These are phyloP conservation scores for Otolemur garnettii DNA, from an alignment of 2,113 vertebrate species.

Conservation along the genomic window DNA sequence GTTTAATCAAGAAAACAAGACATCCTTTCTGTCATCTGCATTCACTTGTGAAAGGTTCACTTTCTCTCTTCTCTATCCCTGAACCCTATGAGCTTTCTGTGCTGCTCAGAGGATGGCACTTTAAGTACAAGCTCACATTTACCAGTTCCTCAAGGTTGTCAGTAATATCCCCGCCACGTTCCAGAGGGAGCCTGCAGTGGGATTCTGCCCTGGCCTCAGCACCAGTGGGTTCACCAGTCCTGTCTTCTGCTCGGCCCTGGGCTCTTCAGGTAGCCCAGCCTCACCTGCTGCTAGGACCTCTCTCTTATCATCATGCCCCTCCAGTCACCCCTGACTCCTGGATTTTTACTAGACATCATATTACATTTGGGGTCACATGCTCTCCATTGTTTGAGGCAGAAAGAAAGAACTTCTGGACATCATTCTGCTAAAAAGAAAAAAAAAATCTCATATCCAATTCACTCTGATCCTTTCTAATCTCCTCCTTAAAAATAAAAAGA, in stretches of 20 bases:
- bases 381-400: neutral
- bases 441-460: neutral
- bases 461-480: neutral
- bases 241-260: neutral
- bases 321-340: neutral
- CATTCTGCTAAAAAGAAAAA: conserved; percentile 12
- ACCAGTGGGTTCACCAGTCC: neutral
- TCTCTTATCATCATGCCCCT: neutral
- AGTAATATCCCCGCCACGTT: neutral
- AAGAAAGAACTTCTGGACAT: neutral
- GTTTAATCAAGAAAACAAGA: neutral
- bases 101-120: neutral
- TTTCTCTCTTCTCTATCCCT: neutral
- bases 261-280: neutral
- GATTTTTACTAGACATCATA: neutral
- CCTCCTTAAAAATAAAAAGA: neutral
- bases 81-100: neutral
- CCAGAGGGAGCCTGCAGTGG: neutral
- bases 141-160: neutral
- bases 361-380: neutral
- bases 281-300: neutral
- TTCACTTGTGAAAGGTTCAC: neutral
- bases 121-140: neutral
- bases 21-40: neutral
- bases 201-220: neutral